phyloP scores from a whole-genome alignment of 2,888 invertebrate genomes.

The Thecocarcelia acutangulata region DNA sequence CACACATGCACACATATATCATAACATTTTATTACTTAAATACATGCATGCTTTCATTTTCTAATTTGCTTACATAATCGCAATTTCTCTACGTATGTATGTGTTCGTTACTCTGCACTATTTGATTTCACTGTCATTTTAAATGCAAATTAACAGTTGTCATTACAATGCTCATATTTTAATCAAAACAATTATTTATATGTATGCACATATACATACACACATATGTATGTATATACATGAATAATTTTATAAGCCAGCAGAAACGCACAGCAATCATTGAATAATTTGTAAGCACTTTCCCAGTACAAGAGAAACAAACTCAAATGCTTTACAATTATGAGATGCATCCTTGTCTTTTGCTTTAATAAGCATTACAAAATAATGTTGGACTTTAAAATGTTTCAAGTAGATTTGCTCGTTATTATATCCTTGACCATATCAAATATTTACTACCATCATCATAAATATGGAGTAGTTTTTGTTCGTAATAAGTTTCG shows the following conservation, averaged over 20 bases:
- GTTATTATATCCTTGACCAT: conserved; percentile 58
- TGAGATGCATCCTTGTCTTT: conserved; percentile 4
- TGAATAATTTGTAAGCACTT: conserved; percentile 4
- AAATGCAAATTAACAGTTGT: conserved; percentile 59
- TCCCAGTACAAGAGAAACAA: neutral
- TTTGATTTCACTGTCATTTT: conserved; percentile 38
- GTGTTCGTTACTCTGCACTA: conserved; percentile 13
- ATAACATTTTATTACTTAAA: no score
- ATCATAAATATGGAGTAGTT: conserved; percentile 10
- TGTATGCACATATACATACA: conserved; percentile 51
- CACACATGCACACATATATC: no score
- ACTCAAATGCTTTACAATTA: neutral
- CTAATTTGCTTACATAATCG: neutral
- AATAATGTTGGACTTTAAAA: conserved; percentile 11
- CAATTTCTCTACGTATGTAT: conserved; percentile 10
- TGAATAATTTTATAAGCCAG: conserved; percentile 29
- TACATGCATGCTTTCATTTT: no score
- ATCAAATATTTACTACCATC: conserved; percentile 56
- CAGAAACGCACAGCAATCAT: conserved; percentile 11
- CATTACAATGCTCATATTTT: conserved; percentile 68
- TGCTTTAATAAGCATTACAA: conserved; percentile 26
- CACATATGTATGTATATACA: conserved; percentile 3
- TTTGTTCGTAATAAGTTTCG: conserved; percentile 9
- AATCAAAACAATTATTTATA: conserved; percentile 77
- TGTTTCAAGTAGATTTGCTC: conserved; percentile 45